Percentiles rank a stretch among this genome's conserved stretches.
These are phyloP conservation scores for Plagodis pulveraria DNA, from an alignment of 2,888 invertebrate genomes.

Conservation along the genomic window DNA sequence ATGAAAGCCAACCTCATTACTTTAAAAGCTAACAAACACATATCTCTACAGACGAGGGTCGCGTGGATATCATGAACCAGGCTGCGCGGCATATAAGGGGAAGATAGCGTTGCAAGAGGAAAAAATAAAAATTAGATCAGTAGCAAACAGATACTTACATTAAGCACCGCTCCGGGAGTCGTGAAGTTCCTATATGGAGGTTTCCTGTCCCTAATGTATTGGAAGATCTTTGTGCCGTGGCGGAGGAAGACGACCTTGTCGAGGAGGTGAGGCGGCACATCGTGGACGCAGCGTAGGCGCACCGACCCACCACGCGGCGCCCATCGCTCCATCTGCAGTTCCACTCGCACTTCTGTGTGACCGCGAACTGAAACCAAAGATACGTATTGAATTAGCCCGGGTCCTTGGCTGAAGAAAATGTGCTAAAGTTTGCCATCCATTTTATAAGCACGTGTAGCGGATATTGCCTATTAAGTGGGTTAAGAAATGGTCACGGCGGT, in stretches of 20 bases:
- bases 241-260: conserved; percentile 92
- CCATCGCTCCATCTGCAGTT: conserved; percentile 89
- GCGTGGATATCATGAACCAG: too few relatives aligned
- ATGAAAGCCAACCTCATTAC: too few relatives aligned
- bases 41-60: too few relatives aligned
- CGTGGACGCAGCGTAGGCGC: conserved; percentile 90
- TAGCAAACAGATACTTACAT: conserved; percentile 85
- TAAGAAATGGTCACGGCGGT: too few relatives aligned
- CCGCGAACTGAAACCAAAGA: conserved; percentile 64
- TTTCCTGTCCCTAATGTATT: conserved; percentile 91
- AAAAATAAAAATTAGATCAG: too few relatives aligned
- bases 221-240: conserved; percentile 90
- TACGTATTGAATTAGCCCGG: background rate
- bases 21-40: too few relatives aligned
- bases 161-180: conserved; percentile 89
- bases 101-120: too few relatives aligned
- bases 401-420: too few relatives aligned
- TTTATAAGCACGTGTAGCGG: too few relatives aligned
- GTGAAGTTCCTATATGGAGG: conserved; percentile 89
- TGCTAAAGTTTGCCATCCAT: too few relatives aligned
- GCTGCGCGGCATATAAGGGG: too few relatives aligned
- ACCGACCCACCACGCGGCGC: conserved; percentile 90
- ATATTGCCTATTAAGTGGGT: too few relatives aligned
- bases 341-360: conserved; percentile 85
- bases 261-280: conserved; percentile 89